These are phyloP conservation scores for Lomographa bimaculata DNA, from an alignment of 2,888 invertebrate species.

Conservation along the genomic window DNA sequence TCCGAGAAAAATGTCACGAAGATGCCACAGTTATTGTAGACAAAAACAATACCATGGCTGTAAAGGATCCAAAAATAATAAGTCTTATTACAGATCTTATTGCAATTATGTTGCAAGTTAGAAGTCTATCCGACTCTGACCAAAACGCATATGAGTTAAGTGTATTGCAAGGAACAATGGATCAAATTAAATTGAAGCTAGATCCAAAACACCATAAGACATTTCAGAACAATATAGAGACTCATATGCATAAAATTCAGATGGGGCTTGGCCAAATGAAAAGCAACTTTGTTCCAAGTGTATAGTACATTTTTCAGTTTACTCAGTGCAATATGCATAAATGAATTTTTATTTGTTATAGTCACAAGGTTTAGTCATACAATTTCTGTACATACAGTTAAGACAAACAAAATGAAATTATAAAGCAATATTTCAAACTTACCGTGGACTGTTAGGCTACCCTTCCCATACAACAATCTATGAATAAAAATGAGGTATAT, in stretches of 20 bases:
- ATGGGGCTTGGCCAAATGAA: constrained; percentile 85
- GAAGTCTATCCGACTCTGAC: constrained; percentile 89
- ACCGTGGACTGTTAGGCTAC: too few relatives aligned
- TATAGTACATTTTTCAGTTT: constrained; percentile 38
- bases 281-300: constrained; percentile 54
- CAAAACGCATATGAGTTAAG: constrained; percentile 95
- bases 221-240: constrained; percentile 95
- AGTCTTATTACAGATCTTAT: constrained; percentile 94
- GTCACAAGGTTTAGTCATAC: too few relatives aligned
- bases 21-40: constrained; percentile 93
- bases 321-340: constrained; percentile 23
- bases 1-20: constrained; percentile 93
- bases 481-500: too few relatives aligned
- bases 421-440: too few relatives aligned
- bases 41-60: constrained; percentile 85
- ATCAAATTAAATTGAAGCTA: constrained; percentile 92
- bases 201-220: constrained; percentile 89
- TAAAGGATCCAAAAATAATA: constrained; percentile 86
- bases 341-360: too few relatives aligned
- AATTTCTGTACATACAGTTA: too few relatives aligned
- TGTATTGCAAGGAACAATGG: constrained; percentile 95
- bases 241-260: constrained; percentile 95
- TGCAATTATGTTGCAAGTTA: constrained; percentile 94
- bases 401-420: too few relatives aligned
- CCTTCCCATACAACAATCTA: too few relatives aligned